Evolutionary conservation across 2,888 invertebrate species (phyloP).

Genomic region (Lepidonotus clava): DNA sequence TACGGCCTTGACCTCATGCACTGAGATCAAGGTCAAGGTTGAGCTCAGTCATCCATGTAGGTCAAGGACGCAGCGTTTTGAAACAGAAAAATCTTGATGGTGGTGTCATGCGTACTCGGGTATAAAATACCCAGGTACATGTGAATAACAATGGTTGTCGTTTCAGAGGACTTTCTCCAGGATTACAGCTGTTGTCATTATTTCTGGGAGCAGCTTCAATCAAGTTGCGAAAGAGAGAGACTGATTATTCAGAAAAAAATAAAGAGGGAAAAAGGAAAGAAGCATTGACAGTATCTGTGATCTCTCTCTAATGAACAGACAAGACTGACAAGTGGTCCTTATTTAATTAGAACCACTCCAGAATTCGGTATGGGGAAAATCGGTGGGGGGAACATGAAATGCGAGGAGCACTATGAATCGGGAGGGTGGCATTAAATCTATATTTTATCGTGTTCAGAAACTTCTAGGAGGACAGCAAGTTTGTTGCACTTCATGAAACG

Average conservation of each 20-base stretch:
- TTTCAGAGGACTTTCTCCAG: conserved; percentile 41
- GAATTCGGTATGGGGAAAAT: too few species aligned
- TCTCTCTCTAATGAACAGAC: neutral
- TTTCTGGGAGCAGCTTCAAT: neutral
- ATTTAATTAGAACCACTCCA: too few species aligned
- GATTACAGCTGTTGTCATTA: neutral
- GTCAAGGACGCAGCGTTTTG: conserved; percentile 33
- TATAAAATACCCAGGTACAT: conserved; percentile 7
- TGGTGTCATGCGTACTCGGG: neutral
- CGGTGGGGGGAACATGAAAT: too few species aligned
- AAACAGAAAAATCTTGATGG: neutral
- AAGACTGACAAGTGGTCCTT: neutral
- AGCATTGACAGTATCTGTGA: conserved; percentile 7
- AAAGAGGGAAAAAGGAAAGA: neutral
- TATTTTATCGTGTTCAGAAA: conserved; percentile 30
- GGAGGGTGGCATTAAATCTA: neutral
- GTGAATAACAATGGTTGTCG: conserved; percentile 34
- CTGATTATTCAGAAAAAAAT: neutral
- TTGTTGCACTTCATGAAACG: conserved; percentile 24
- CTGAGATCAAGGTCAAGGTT: conserved; percentile 12
- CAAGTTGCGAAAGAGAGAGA: neutral
- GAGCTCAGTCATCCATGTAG: neutral
- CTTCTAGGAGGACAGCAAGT: conserved; percentile 2
- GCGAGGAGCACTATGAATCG: too few species aligned
- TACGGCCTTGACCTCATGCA: conserved; percentile 16